Conservation (phyloP, 2,888 invertebrate species). For the Eudasyphora cyanicolor region DNA sequence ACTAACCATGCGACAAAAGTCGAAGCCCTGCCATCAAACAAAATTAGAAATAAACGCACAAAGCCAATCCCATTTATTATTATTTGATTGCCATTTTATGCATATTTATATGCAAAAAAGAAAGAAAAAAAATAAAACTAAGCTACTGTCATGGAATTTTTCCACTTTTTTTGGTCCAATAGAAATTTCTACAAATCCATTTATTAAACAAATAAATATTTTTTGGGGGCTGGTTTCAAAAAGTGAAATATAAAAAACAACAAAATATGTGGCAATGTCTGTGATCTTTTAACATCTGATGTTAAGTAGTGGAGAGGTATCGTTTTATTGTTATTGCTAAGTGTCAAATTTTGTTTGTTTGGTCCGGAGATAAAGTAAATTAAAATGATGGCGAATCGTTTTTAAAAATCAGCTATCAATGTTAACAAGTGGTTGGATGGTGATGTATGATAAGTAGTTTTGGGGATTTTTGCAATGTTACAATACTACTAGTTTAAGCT, state of each 20-base stretch:
- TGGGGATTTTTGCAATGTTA: not conserved
- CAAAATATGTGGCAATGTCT: not conserved
- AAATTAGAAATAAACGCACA: not conserved
- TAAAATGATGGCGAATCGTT: not conserved
- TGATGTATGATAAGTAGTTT: not conserved
- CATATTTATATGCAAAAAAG: not conserved
- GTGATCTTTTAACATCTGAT: not conserved
- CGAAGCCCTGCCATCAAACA: too few species aligned
- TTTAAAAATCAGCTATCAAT: not conserved
- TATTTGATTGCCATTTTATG: not conserved
- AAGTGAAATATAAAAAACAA: not conserved
- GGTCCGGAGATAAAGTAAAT: not conserved
- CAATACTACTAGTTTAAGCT: too few species aligned
- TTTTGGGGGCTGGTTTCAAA: not conserved
- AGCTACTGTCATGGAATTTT: slow-evolving; percentile 16
- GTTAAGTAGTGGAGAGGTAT: too few species aligned
- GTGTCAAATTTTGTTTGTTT: too few species aligned
- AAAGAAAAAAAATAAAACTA: not conserved
- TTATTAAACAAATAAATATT: not conserved
- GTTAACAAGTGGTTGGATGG: not conserved
- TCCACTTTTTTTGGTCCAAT: not conserved
- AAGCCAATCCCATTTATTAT: not conserved
- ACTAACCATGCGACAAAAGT: slow-evolving; percentile 31
- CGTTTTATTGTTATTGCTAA: not conserved
- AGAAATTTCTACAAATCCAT: slow-evolving; percentile 11